Evolutionary conservation across 2,113 vertebrate species (phyloP).

Genomic region (Cervus canadensis): DNA sequence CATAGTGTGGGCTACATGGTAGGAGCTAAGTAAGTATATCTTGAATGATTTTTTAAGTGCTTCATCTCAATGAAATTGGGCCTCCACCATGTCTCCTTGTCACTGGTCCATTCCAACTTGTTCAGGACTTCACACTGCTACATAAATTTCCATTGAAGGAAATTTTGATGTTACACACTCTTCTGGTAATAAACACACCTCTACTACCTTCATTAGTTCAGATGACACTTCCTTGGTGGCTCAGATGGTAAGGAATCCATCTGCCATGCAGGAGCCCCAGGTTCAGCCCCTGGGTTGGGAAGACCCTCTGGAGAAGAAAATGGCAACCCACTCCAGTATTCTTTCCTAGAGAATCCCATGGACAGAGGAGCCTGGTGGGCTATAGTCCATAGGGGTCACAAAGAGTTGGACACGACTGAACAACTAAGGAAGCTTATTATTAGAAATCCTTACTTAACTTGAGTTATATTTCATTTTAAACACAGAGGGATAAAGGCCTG

Average conservation of each 20-base stretch:
- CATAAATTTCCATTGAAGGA: background rate
- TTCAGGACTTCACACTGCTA: background rate
- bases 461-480: constrained; percentile 13
- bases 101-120: background rate
- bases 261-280: background rate
- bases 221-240: background rate
- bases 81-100: background rate
- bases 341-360: background rate
- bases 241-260: background rate
- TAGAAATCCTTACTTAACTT: background rate
- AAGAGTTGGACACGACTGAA: background rate
- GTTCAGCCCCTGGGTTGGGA: background rate
- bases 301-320: background rate
- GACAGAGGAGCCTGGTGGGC: background rate
- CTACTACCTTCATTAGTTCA: background rate
- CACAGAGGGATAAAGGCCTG: background rate
- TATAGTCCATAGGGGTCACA: background rate
- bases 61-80: background rate
- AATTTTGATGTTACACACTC: background rate
- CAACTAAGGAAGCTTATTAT: background rate
- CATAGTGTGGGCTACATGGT: background rate
- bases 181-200: background rate
- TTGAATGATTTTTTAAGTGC: background rate
- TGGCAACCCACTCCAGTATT: background rate
- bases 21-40: background rate